A percentile compares a stretch with the other conserved stretches of the same genome.
Evolutionary conservation across 2,113 vertebrate species (phyloP).

Genomic region (Channa argus): DNA sequence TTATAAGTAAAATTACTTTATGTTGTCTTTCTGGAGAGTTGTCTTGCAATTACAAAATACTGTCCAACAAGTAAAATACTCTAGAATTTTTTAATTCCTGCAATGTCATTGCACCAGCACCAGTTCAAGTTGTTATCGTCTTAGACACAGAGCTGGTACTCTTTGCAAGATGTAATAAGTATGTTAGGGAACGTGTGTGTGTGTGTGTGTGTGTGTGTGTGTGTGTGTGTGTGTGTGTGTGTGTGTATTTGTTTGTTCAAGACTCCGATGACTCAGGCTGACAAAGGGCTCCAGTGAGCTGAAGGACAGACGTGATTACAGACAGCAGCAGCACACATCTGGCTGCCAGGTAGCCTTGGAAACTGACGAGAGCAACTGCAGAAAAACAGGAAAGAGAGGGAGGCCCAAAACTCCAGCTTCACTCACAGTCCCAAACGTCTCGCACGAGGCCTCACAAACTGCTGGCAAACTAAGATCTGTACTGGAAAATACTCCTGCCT

Average conservation of each 20-base stretch:
- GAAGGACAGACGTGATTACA: slow-evolving; percentile 48
- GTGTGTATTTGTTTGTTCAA: slow-evolving; percentile 4
- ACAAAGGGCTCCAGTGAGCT: slow-evolving; percentile 18
- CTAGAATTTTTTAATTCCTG: background rate
- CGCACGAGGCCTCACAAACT: slow-evolving; percentile 35
- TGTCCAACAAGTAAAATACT: no score
- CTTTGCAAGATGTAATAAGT: slow-evolving; percentile 8
- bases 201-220: no score
- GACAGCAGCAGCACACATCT: slow-evolving; percentile 53
- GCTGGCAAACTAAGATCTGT: slow-evolving; percentile 32
- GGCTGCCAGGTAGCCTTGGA: slow-evolving; percentile 66
- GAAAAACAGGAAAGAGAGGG: slow-evolving; percentile 59
- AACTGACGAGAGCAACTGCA: slow-evolving; percentile 33
- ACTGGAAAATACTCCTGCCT: slow-evolving; percentile 22
- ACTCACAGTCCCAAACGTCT: slow-evolving; percentile 34
- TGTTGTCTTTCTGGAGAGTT: no score
- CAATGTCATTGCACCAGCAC: background rate
- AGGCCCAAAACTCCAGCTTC: slow-evolving; percentile 41
- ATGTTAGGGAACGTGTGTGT: background rate
- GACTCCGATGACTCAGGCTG: slow-evolving; percentile 24
- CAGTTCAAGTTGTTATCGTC: background rate
- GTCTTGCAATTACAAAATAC: no score
- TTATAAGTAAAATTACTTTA: no score
- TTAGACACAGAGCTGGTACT: background rate
- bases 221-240: no score